Conservation (phyloP, 2,113 vertebrate species). For the Dermatemys mawii region DNA sequence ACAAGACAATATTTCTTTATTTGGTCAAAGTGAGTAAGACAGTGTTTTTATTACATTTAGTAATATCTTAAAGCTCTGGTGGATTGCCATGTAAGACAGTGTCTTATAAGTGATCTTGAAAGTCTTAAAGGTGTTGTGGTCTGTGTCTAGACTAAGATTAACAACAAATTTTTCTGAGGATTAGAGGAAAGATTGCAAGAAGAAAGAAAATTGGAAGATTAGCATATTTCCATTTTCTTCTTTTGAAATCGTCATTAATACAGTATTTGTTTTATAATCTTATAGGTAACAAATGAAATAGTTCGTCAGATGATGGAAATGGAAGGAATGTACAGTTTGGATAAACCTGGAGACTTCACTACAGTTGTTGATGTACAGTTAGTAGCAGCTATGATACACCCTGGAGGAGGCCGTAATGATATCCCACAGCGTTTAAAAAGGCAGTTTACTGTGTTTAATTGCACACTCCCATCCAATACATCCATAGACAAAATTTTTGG, state of each 20-base stretch:
- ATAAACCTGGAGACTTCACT: slow-evolving; percentile 85
- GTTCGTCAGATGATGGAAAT: slow-evolving; percentile 86
- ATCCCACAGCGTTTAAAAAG: slow-evolving; percentile 84
- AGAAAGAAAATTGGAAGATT: neutral
- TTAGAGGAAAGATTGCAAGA: neutral
- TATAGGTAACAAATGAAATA: slow-evolving; percentile 85
- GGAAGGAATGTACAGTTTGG: slow-evolving; percentile 85
- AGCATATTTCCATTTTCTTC: neutral
- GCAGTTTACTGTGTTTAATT: slow-evolving; percentile 83
- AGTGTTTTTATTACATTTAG: neutral
- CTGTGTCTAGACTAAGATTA: neutral
- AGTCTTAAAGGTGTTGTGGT: neutral
- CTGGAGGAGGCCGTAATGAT: slow-evolving; percentile 83
- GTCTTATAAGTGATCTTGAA: neutral
- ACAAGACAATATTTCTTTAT: neutral
- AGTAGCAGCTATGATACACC: slow-evolving; percentile 85
- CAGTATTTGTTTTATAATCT: neutral
- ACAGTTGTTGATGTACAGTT: slow-evolving; percentile 81
- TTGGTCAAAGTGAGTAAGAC: neutral
- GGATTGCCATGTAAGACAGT: neutral
- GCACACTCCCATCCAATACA: slow-evolving; percentile 79
- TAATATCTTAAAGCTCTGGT: neutral
- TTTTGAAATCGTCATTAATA: neutral
- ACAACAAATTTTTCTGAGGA: neutral
- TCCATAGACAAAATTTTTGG: slow-evolving; percentile 87